Base-by-base conservation (phyloP, 2,113 vertebrate species). In the Sinosuthora webbiana region DNA sequence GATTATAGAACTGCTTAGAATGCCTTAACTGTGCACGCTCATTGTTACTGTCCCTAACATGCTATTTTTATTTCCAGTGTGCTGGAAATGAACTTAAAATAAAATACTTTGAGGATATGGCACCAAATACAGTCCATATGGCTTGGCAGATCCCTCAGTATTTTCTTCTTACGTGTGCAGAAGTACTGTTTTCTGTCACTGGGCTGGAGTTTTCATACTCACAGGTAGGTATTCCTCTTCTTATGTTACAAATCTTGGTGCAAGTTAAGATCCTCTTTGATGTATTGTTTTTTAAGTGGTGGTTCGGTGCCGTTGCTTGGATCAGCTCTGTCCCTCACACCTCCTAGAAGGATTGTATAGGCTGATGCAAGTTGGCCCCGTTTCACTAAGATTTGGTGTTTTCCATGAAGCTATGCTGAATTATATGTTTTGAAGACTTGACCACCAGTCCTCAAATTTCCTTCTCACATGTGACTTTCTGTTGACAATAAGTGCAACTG, bases 111-210 rank as follows among this genome's bases (percentile, higher is more conserved):
- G 97, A 98, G 95, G 98, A 99, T 90, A 98, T 99, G 55, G 3
- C 98, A 37, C 97, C 99, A 89, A 99, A 99, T 93, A 93, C 98
- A 1, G 84, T 99, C 16, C 98, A 98, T 93, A 99, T 99, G 98
- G 99, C 98, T 28, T 98, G 99, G 87, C 99, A 99, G 96, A 98
- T 99, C 80, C 99, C 99, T 6, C 99, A 99, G 97, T 99, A 99
- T 94, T 99, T 99, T 96, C 97, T 99, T 55, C 97, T 99, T 9
- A 99, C 99, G 3, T 97, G 97, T 47, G 99, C 97, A 33, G 99
- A 99, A 95, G 99, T 99, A 63, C 97, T 99, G 87, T 99, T 99
- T 97, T 99, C 99, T 9, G 97, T 99, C 74, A 99, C 99, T 8
- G 99, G 99, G n/a, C 82, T 99, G 93, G 98, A 98, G 90, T 99